Base-by-base conservation (phyloP, 2,797 vertebrate genomes). In the Clarias laeviceps region DNA sequence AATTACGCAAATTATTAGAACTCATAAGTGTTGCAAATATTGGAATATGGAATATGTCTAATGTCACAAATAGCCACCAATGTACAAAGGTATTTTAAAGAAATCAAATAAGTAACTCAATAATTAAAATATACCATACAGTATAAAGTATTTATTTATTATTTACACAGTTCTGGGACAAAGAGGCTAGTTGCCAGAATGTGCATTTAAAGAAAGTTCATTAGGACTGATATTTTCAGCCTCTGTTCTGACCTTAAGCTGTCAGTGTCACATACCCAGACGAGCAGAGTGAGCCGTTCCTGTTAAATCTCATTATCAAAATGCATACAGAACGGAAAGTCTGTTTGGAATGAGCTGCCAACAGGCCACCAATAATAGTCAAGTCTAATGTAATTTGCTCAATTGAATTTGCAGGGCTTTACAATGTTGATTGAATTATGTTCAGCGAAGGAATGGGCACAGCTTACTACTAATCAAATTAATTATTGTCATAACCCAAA, bases 341-440 rank as follows among this genome's bases (percentile, higher is more conserved):
- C 82, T 82, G 85, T 84, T 86, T 91, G 82, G 86, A 89, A 91
- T 84, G 82, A 89, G 89, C 59, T 68, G 81, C 89, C 92, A 86
- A 88, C 91, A 90, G 88, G 90, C 89, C 45, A 89, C 92, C 91
- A 92, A 90, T 87, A 92, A 88, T 74, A 70, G 89, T 90, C 89
- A 92, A 94, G 94, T 95, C 90, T 93, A 94, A 96, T 95, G 90
- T 91, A 88, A 91, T 95, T 94, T 91, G 64, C 84, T 80, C 93
- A 94, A 96, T 92, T 73, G 89, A 90, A 95, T 96, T 95, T 94
- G 84, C 91, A 89, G 85, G 80, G 90, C 92, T 95, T 95, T 94
- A 93, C 94, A 95, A 94, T 94, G 90, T 73, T 93, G 91, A 96
- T 95, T 92, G 85, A 91, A 96, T 96, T 95, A 96, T 91, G n/a